A percentile compares a stretch with the other conserved stretches of the same genome.
phyloP scores from a whole-genome alignment of 2,888 invertebrate genomes.

The Thecocarcelia acutangulata region DNA sequence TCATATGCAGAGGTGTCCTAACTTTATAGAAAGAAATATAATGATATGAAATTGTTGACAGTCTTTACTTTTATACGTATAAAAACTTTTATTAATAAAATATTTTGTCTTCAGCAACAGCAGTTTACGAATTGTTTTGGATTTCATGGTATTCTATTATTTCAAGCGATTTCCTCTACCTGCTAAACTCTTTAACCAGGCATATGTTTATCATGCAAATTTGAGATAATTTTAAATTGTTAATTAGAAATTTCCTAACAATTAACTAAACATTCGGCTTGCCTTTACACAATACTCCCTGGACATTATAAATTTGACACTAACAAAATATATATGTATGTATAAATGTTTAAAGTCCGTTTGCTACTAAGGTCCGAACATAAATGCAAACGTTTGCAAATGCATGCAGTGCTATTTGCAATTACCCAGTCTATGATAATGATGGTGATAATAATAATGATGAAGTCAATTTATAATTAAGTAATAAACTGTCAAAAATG shows the following conservation, averaged over 20 bases:
- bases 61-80: too few species aligned
- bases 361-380: conserved; percentile 21
- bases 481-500: conserved; percentile 69
- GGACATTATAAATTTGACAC: conserved; percentile 66
- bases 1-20: not conserved
- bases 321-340: conserved; percentile 40
- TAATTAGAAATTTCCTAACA: conserved; percentile 68
- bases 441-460: conserved; percentile 51
- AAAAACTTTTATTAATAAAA: too few species aligned
- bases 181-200: not conserved
- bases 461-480: conserved; percentile 68
- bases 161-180: not conserved
- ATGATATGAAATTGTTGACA: too few species aligned
- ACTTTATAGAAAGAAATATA: not conserved
- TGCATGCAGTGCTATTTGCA: conserved; percentile 22
- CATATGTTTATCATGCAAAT: conserved; percentile 38
- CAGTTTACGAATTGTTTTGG: too few species aligned
- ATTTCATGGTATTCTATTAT: too few species aligned
- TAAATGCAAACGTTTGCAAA: not conserved
- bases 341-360: conserved; percentile 12
- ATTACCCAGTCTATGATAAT: conserved; percentile 46
- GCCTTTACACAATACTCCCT: conserved; percentile 46
- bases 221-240: conserved; percentile 68
- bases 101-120: too few species aligned
- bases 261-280: conserved; percentile 68